Evolutionary conservation across 2,888 invertebrate genomes (phyloP), one percentile per base, ranked within the genome.

Genomic region (Mythimna loreyi): DNA sequence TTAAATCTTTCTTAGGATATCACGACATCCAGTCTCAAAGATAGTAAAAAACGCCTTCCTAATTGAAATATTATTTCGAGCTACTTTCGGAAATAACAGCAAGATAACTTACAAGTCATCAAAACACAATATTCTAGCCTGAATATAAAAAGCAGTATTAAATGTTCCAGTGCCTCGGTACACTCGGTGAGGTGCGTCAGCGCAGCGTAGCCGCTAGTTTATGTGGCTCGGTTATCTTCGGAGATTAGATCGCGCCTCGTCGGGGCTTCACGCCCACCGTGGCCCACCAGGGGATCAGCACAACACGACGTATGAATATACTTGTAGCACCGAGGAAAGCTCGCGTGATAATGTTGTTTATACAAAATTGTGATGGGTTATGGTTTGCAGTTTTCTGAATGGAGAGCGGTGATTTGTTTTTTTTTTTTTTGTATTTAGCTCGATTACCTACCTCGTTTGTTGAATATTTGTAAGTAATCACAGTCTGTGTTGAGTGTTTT

Each of bases 171-270:
- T 67, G 72, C 53, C 72, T 67, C 79, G 60, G 49, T 63, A 59
- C 64, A 60, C 67, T 74, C 66, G 65, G 80, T 81, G 67, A 80
- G 82, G 82, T 81, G 58, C 71, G 72, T 73, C 81, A 83, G 85
- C 78, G 78, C 85, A 77, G 84, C 85, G 85, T 86, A 87, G 86
- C 83, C 82, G 83, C 86, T 88, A 89, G 87, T 93, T 94, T 93
- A 93, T 91, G 89, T 85, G 87, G 80, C 78, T 72, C 73, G 74
- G 81, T 84, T 94, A 93, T 94, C 93, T 88, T 76, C 30, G 43
- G 80, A 93, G 93, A 93, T 93, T 92, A 92, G 91, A 90, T 85
- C 85, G 85, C 71, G 89, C 85, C 83, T 85, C 90, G 89, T 86
- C 83, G 84, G 84, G 72, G 56, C 72, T 72, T 72, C 87, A 89